phyloP scores from a whole-genome alignment of 2,113 vertebrate species.

The Microcebus ravelobensis region DNA sequence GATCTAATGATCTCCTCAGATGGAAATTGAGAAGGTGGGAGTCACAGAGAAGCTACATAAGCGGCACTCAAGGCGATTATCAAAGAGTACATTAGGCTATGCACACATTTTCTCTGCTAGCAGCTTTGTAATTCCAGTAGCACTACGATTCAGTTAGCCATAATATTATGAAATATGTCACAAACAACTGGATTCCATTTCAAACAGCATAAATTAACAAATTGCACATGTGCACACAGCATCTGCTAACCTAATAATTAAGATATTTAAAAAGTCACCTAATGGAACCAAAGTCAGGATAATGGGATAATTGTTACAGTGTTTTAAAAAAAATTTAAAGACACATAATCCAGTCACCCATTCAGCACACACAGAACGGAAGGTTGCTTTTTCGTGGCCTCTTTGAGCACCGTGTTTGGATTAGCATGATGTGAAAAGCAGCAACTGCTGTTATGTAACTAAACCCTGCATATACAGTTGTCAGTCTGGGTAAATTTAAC shows the following conservation, averaged over 20 bases:
- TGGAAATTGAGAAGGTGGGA: background rate
- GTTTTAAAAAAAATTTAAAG: conserved; percentile 62
- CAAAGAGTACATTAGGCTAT: background rate
- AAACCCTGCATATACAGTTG: conserved; percentile 88
- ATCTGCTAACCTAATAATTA: conserved; percentile 64
- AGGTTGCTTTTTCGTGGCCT: conserved; percentile 75
- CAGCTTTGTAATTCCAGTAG: background rate
- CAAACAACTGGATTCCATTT: conserved; percentile 72
- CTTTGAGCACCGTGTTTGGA: conserved; percentile 82
- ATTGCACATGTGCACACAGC: conserved; percentile 66
- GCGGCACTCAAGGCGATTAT: background rate
- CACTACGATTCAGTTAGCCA: conserved; percentile 39
- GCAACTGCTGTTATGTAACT: conserved; percentile 88
- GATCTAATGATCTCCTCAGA: background rate
- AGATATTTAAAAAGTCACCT: conserved; percentile 71
- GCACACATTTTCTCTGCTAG: background rate
- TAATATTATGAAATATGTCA: conserved; percentile 71
- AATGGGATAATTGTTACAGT: conserved; percentile 65
- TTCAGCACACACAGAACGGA: conserved; percentile 34
- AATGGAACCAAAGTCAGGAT: conserved; percentile 56
- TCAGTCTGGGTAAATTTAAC: conserved; percentile 90
- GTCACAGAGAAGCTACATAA: background rate
- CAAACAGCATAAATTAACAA: conserved; percentile 70
- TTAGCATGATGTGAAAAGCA: conserved; percentile 83
- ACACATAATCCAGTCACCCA: conserved; percentile 72